A percentile compares a stretch with the other conserved stretches of the same genome.
Conservation (phyloP, 2,888 invertebrate genomes). For the Agrochola litura region DNA sequence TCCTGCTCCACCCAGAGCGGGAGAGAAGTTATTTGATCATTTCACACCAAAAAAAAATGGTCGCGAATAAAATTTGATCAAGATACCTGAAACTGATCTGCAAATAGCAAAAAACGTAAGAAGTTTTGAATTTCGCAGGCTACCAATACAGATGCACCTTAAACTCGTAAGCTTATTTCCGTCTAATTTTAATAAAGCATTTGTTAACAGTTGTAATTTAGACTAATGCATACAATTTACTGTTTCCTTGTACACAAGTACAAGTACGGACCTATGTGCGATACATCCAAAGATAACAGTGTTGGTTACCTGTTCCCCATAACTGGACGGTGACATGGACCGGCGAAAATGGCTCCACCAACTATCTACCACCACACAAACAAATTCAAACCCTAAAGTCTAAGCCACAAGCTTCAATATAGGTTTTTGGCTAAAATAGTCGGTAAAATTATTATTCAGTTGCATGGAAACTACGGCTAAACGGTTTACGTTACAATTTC, state of each 20-base stretch:
- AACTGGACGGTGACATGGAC: conserved; percentile 52
- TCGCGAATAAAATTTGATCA: no score
- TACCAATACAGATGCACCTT: no score
- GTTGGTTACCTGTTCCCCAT: conserved; percentile 58
- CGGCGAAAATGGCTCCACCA: conserved; percentile 53
- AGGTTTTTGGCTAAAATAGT: background rate
- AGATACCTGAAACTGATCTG: no score
- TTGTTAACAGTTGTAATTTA: conserved; percentile 4
- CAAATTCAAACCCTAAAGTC: conserved; percentile 23
- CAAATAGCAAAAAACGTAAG: no score
- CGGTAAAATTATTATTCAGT: conserved; percentile 65
- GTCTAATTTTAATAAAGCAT: conserved; percentile 4
- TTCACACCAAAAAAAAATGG: no score
- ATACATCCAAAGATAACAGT: conserved; percentile 64
- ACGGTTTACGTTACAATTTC: conserved; percentile 69
- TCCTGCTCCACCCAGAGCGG: no score
- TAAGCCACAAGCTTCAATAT: background rate
- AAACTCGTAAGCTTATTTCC: background rate
- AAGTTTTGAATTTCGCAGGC: no score
- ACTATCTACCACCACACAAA: conserved; percentile 5
- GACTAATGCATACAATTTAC: conserved; percentile 22
- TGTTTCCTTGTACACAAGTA: conserved; percentile 47
- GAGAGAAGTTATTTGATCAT: no score
- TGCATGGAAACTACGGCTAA: conserved; percentile 69
- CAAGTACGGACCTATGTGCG: conserved; percentile 30